phyloP scores from a whole-genome alignment of 2,113 vertebrate species.

The Tachysurus vachellii region DNA sequence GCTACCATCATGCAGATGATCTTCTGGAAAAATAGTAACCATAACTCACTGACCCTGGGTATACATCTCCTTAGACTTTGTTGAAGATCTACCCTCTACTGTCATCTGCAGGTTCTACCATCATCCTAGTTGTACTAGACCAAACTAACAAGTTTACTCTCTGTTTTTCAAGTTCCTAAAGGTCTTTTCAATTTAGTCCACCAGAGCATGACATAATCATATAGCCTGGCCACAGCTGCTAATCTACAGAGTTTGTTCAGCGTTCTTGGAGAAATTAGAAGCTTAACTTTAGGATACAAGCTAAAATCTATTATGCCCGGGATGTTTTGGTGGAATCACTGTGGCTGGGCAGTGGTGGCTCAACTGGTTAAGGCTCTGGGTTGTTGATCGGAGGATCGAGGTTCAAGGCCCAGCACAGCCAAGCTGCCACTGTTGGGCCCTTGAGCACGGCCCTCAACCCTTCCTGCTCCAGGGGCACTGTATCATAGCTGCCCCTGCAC shows the following conservation, averaged over 20 bases:
- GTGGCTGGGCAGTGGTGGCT: too few relatives aligned
- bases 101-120: not conserved
- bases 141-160: not conserved
- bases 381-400: too few relatives aligned
- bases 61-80: not conserved
- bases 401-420: too few relatives aligned
- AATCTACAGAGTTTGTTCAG: not conserved
- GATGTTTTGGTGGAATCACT: not conserved
- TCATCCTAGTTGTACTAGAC: not conserved
- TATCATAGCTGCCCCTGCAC: too few relatives aligned
- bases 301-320: not conserved
- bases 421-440: too few relatives aligned
- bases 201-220: not conserved
- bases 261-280: not conserved
- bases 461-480: too few relatives aligned
- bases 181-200: not conserved
- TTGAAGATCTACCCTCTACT: not conserved
- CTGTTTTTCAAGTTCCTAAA: not conserved
- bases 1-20: not conserved
- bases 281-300: not conserved
- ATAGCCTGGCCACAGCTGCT: not conserved
- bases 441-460: too few relatives aligned
- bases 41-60: not conserved
- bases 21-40: not conserved
- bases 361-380: too few relatives aligned